A percentile compares a stretch with the other conserved stretches of the same genome.
phyloP scores from a whole-genome alignment of 2,797 vertebrate genomes.

The Hippoglossus hippoglossus region DNA sequence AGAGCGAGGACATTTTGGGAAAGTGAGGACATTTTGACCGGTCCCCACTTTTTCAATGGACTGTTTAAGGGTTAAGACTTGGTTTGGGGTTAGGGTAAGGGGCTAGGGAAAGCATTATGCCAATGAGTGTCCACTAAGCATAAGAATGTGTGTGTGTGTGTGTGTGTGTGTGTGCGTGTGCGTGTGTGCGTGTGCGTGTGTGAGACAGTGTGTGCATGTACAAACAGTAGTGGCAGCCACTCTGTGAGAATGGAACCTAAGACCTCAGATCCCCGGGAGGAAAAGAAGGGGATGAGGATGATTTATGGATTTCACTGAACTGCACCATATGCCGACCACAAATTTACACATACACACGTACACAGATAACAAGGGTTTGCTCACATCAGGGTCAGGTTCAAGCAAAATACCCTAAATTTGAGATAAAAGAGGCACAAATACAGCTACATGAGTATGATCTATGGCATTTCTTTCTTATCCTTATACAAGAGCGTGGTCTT shows the following conservation, averaged over 20 bases:
- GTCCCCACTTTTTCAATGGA: no score
- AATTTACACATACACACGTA: conserved; percentile 22
- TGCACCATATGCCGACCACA: conserved; percentile 66
- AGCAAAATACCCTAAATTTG: conserved; percentile 47
- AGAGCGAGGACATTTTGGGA: no score
- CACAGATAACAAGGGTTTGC: conserved; percentile 45
- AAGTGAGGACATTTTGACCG: no score
- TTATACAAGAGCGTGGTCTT: not conserved
- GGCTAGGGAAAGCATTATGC: no score
- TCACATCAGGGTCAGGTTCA: conserved; percentile 65
- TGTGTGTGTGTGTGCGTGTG: no score
- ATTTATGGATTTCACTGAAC: conserved; percentile 81
- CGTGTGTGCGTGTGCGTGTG: not conserved
- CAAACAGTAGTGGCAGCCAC: conserved; percentile 49
- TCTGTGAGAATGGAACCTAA: conserved; percentile 59
- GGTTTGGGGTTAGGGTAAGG: no score
- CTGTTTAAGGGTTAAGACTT: no score
- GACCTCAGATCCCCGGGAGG: conserved; percentile 72
- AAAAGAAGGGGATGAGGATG: conserved; percentile 72
- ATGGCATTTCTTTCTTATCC: not conserved
- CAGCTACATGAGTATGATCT: not conserved
- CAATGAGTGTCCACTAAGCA: no score
- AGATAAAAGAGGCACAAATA: conserved; percentile 27
- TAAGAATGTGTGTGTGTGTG: not conserved
- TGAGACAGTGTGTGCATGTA: conserved; percentile 25